Percentiles rank a stretch among this genome's conserved stretches.
Conservation (phyloP, 1,140 invertebrate genomes). For the Drosophila hydei region DNA sequence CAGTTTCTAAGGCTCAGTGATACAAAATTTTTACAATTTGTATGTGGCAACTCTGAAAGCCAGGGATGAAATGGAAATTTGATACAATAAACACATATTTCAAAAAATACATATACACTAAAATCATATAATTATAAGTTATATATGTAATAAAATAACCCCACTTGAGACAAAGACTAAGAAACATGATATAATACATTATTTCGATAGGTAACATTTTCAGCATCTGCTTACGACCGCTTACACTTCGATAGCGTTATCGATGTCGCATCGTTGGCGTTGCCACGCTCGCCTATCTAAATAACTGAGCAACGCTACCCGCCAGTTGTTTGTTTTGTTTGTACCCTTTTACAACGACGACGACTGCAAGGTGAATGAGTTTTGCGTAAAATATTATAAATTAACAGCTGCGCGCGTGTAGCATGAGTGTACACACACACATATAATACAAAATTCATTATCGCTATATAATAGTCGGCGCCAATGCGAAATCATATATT, state of each 20-base stretch:
- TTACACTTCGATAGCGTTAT: neutral
- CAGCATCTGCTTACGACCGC: neutral
- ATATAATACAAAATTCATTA: slow-evolving; percentile 57
- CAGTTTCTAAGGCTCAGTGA: neutral
- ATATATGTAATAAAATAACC: too few relatives aligned
- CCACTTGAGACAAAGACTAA: too few relatives aligned
- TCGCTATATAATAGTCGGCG: slow-evolving; percentile 59
- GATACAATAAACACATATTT: neutral
- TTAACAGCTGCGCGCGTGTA: slow-evolving; percentile 57
- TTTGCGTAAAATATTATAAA: slow-evolving; percentile 44
- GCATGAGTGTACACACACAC: slow-evolving; percentile 10
- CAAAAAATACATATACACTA: neutral
- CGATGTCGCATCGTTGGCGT: slow-evolving; percentile 1
- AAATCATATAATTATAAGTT: too few relatives aligned
- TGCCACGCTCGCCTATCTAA: slow-evolving; percentile 16
- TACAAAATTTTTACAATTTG: neutral
- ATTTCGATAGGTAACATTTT: neutral
- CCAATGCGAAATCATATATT: slow-evolving; percentile 49
- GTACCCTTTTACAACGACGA: slow-evolving; percentile 58
- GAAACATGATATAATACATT: too few relatives aligned
- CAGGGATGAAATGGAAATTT: slow-evolving; percentile 1
- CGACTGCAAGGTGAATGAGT: slow-evolving; percentile 66
- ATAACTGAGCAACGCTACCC: slow-evolving; percentile 37
- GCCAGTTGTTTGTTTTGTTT: slow-evolving; percentile 69
- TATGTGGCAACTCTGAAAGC: slow-evolving; percentile 9